Evolutionary conservation across 2,113 vertebrate species (phyloP).

Genomic region (Dipodomys stephensi): DNA sequence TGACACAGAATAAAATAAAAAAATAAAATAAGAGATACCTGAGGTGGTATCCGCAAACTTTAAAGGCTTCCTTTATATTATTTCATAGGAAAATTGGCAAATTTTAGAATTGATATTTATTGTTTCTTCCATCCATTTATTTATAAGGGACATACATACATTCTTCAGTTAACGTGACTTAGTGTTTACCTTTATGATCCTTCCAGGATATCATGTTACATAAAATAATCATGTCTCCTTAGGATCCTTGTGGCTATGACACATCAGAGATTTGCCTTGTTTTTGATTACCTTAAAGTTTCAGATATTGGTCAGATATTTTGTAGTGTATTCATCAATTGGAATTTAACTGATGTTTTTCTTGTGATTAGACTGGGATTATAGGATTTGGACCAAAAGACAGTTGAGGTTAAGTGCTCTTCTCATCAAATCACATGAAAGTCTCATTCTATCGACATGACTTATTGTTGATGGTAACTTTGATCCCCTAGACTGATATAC

Average conservation of each 20-base stretch:
- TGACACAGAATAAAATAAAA: too few species aligned
- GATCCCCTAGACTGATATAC: not conserved
- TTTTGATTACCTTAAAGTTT: slow-evolving; percentile 36
- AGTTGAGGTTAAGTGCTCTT: not conserved
- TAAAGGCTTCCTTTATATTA: slow-evolving; percentile 2
- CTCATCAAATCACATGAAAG: not conserved
- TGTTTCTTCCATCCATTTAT: not conserved
- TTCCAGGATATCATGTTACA: not conserved
- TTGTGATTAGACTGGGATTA: slow-evolving; percentile 11
- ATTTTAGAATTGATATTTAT: slow-evolving; percentile 26
- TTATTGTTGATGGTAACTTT: slow-evolving; percentile 28
- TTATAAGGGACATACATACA: not conserved
- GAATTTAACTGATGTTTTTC: slow-evolving; percentile 30
- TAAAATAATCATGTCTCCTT: not conserved
- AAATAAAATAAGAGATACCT: not conserved
- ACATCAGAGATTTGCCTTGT: not conserved
- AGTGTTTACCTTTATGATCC: not conserved
- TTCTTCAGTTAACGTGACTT: slow-evolving; percentile 13
- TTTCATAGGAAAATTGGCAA: slow-evolving; percentile 5
- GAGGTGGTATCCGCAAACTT: not conserved
- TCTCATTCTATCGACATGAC: not conserved
- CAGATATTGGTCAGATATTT: slow-evolving; percentile 14
- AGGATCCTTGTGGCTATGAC: not conserved
- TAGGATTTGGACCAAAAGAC: not conserved
- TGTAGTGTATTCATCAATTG: not conserved